Evolutionary conservation across 2,888 invertebrate species (phyloP).

Genomic region (Pilophorus perplexus): DNA sequence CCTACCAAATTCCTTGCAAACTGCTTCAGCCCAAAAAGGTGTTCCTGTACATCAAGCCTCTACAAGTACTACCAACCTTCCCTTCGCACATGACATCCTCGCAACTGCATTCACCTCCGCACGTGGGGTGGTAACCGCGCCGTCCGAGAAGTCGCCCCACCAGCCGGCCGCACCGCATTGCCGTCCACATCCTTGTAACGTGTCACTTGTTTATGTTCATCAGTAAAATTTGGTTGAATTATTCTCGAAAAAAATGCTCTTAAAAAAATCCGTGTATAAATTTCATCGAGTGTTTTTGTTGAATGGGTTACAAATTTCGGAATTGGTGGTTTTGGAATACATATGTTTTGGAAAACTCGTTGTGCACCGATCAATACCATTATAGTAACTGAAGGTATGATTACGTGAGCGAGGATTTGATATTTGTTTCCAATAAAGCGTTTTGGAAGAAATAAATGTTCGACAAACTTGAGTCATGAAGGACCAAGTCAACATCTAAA

Average conservation of each 20-base stretch:
- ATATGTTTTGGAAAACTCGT: too few relatives aligned
- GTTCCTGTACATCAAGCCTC: too few relatives aligned
- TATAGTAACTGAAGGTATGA: too few relatives aligned
- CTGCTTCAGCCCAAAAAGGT: too few relatives aligned
- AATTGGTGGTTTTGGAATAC: too few relatives aligned
- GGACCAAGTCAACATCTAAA: too few relatives aligned
- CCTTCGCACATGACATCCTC: conserved; percentile 32
- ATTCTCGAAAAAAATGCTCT: background rate
- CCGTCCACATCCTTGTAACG: conserved; percentile 8
- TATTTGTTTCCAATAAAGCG: too few relatives aligned
- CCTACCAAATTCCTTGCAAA: too few relatives aligned
- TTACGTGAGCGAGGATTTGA: too few relatives aligned
- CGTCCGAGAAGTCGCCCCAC: conserved; percentile 1
- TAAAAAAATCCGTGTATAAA: conserved; percentile 1
- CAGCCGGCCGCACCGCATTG: conserved; percentile 13
- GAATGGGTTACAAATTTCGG: conserved; percentile 2
- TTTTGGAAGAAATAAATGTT: too few relatives aligned
- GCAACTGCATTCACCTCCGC: conserved; percentile 32
- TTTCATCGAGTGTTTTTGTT: conserved; percentile 4
- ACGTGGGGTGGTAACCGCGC: conserved; percentile 31
- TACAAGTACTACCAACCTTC: conserved; percentile 24
- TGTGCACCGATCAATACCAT: too few relatives aligned
- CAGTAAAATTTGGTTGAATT: conserved; percentile 14
- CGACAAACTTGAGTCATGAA: too few relatives aligned
- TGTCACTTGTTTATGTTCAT: conserved; percentile 19